These are phyloP conservation scores for Stratiomys singularior DNA, from an alignment of 2,888 invertebrate genomes.

Conservation along the genomic window DNA sequence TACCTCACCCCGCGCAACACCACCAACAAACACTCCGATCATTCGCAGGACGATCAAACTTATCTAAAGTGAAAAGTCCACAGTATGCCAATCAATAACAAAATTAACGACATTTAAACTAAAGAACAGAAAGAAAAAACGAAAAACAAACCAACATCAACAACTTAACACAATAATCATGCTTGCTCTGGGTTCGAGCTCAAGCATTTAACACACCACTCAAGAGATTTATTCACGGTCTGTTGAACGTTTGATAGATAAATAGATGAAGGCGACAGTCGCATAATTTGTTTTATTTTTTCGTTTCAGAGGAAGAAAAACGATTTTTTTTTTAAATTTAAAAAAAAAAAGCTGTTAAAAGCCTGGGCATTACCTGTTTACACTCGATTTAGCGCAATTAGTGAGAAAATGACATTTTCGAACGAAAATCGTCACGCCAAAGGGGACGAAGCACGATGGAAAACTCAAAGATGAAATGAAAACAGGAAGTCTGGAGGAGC, in stretches of 20 bases:
- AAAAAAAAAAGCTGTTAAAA: slow-evolving; percentile 26
- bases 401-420: slow-evolving; percentile 27
- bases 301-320: too few relatives aligned
- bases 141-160: too few relatives aligned
- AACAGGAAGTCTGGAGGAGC: too few relatives aligned
- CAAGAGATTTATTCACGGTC: slow-evolving; percentile 17
- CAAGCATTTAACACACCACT: slow-evolving; percentile 5
- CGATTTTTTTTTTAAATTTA: too few relatives aligned
- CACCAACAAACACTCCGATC: too few relatives aligned
- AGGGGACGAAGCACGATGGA: not conserved
- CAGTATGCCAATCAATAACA: not conserved
- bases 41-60: too few relatives aligned
- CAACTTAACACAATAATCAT: not conserved
- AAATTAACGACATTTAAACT: not conserved
- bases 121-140: too few relatives aligned
- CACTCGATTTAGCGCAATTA: slow-evolving; percentile 33
- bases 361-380: slow-evolving; percentile 16
- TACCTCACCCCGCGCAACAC: too few relatives aligned
- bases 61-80: not conserved
- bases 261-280: slow-evolving; percentile 21
- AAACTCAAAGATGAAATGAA: too few relatives aligned
- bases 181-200: not conserved
- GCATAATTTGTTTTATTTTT: not conserved
- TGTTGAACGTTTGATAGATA: slow-evolving; percentile 24
- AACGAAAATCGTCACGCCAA: not conserved